A percentile compares a stretch with the other conserved stretches of the same genome.
Conservation (phyloP, 2,113 vertebrate genomes). For the Phylloscopus trochiloides region DNA sequence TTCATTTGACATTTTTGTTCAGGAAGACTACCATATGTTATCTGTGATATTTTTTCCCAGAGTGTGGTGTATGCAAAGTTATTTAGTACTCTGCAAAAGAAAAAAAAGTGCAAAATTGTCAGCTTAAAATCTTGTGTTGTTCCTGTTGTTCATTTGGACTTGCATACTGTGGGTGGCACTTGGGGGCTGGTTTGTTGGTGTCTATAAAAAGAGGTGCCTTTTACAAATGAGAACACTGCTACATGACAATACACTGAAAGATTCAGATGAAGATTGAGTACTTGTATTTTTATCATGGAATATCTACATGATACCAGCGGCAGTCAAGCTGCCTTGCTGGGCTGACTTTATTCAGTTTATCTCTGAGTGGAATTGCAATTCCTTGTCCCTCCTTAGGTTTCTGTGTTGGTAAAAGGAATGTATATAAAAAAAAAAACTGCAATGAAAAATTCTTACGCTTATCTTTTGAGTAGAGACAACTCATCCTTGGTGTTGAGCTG, state of each 20-base stretch:
- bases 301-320: neutral
- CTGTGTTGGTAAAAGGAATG: neutral
- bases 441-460: neutral
- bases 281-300: neutral
- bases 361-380: neutral
- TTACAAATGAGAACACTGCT: neutral
- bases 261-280: neutral
- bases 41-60: neutral
- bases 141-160: neutral
- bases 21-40: neutral
- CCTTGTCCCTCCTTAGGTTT: neutral
- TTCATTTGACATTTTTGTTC: neutral
- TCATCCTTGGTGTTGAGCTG: neutral
- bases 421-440: neutral
- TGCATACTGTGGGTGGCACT: neutral
- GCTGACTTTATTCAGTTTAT: neutral
- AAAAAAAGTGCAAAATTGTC: neutral
- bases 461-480: neutral
- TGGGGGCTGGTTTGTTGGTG: neutral
- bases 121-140: neutral
- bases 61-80: neutral
- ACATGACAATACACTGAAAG: neutral
- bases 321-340: neutral
- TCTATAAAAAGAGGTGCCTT: neutral
- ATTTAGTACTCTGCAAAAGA: neutral